phyloP scores from a whole-genome alignment of 2,797 vertebrate genomes.

The Basileuterus tristriatus region DNA sequence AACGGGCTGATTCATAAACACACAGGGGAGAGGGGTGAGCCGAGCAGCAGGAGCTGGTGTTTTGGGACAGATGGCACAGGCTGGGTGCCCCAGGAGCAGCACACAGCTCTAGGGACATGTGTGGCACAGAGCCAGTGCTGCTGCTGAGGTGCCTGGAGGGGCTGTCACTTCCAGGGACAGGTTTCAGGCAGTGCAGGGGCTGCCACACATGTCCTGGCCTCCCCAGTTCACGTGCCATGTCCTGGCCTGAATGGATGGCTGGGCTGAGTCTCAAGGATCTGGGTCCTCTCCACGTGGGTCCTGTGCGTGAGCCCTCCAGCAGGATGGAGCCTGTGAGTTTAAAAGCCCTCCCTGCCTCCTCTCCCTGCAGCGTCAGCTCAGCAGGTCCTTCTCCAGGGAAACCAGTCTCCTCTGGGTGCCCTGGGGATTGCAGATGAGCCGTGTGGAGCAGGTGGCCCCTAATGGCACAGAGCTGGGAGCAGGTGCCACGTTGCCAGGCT shows the following conservation, averaged over 20 bases:
- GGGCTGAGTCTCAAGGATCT: not conserved
- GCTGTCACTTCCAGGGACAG: not conserved
- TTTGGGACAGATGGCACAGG: not conserved
- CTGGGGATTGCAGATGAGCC: not conserved
- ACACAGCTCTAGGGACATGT: not conserved
- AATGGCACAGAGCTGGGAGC: not conserved
- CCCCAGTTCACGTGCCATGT: fast-evolving
- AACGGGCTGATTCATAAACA: not conserved
- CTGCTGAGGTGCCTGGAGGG: not conserved
- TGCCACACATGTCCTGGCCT: not conserved
- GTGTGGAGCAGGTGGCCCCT: not conserved
- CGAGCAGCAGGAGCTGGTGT: not conserved
- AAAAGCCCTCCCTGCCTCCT: not conserved
- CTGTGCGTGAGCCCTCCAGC: not conserved
- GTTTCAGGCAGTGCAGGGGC: not conserved
- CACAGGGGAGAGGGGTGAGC: not conserved
- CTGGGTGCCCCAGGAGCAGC: not conserved
- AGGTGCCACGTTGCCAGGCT: not conserved
- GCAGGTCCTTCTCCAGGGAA: not conserved
- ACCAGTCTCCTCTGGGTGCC: not conserved
- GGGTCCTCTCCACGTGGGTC: not conserved
- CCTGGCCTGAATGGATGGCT: not conserved
- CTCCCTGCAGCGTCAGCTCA: not conserved
- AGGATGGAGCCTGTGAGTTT: not conserved
- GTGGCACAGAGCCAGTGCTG: not conserved